phyloP scores from a whole-genome alignment of 2,888 invertebrate species.

The Conistra vaccinii region DNA sequence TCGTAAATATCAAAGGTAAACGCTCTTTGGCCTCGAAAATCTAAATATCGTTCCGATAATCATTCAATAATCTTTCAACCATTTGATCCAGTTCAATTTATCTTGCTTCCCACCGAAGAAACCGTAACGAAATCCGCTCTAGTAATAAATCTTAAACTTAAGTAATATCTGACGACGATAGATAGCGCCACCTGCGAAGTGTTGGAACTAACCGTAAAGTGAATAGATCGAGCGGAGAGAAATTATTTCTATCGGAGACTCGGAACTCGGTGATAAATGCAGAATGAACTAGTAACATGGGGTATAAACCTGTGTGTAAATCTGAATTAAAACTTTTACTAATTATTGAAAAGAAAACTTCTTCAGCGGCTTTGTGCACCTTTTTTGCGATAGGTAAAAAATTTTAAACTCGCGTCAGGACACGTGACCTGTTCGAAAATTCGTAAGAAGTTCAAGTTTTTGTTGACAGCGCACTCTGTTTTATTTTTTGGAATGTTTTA shows the following conservation, averaged over 20 bases:
- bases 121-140: constrained; percentile 52
- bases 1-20: constrained; percentile 15
- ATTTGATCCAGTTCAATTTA: constrained; percentile 54
- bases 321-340: neutral
- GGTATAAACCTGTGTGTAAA: neutral
- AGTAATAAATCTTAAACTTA: constrained; percentile 62
- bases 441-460: too few relatives aligned
- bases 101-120: constrained; percentile 32
- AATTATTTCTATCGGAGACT: constrained; percentile 47
- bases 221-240: constrained; percentile 54
- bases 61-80: constrained; percentile 41
- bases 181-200: constrained; percentile 58
- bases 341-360: too few relatives aligned
- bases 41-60: constrained; percentile 26
- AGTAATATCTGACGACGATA: constrained; percentile 60
- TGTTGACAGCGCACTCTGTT: too few relatives aligned
- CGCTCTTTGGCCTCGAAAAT: neutral
- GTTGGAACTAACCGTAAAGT: constrained; percentile 55
- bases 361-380: too few relatives aligned
- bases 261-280: constrained; percentile 26
- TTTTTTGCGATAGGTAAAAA: too few relatives aligned
- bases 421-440: too few relatives aligned
- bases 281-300: neutral
- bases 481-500: too few relatives aligned
- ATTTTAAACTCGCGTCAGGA: too few relatives aligned